Evolutionary conservation across 2,888 invertebrate species (phyloP).

Genomic region (Mystacides longicornis): DNA sequence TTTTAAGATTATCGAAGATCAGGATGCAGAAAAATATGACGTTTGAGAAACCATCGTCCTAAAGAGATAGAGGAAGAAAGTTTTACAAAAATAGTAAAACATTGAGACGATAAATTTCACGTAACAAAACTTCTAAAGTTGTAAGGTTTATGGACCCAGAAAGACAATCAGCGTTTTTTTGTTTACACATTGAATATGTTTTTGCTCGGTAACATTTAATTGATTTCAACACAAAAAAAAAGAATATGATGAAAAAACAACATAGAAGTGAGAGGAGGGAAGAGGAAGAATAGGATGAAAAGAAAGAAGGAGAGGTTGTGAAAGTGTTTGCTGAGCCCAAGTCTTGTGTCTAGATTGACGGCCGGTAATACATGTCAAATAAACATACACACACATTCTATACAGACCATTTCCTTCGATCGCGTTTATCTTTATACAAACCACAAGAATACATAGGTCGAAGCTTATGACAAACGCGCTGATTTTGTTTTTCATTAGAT

Average conservation of each 20-base stretch:
- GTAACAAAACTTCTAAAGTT: too few species aligned
- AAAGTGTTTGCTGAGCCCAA: slow-evolving; percentile 3
- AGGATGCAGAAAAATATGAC: not conserved
- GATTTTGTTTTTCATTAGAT: too few species aligned
- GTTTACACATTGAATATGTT: not conserved
- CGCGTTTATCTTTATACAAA: not conserved
- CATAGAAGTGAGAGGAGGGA: not conserved
- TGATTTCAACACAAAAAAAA: not conserved
- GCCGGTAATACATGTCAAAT: slow-evolving; percentile 17
- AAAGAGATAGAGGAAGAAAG: not conserved
- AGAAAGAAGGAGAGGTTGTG: not conserved
- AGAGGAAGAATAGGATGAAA: not conserved
- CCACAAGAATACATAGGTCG: too few species aligned
- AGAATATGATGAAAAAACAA: not conserved
- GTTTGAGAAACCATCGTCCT: not conserved
- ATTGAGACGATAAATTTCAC: not conserved
- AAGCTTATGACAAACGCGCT: too few species aligned
- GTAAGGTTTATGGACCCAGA: not conserved
- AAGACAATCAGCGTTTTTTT: not conserved
- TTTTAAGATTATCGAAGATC: not conserved
- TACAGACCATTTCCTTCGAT: slow-evolving; percentile 8
- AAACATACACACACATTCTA: slow-evolving; percentile 4
- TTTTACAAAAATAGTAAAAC: not conserved
- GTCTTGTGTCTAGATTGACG: not conserved
- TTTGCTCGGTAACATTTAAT: not conserved